These are phyloP conservation scores for Sorex fumeus DNA, from an alignment of 2,113 vertebrate genomes.

Conservation along the genomic window DNA sequence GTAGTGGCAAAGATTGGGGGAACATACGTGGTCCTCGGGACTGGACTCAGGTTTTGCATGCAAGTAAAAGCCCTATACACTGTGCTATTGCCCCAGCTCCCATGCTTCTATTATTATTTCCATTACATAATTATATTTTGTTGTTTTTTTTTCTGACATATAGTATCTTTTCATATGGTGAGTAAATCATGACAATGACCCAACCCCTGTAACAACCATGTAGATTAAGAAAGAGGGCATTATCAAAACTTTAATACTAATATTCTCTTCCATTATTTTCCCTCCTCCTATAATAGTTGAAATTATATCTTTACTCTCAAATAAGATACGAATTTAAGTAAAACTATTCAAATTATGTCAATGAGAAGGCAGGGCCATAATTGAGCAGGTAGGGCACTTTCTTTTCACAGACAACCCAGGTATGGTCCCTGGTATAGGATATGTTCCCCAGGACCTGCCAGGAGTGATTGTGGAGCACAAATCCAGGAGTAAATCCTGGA, in stretches of 20 bases:
- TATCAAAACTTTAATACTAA: not conserved
- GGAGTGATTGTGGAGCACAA: no score
- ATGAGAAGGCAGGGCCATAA: no score
- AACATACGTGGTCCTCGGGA: no score
- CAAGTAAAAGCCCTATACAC: no score
- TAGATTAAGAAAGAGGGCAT: conserved; percentile 2
- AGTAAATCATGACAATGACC: not conserved
- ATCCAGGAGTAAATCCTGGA: no score
- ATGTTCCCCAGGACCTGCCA: no score
- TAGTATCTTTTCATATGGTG: not conserved
- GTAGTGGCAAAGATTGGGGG: no score
- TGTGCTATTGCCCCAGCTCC: no score
- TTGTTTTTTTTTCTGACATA: not conserved
- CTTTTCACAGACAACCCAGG: no score
- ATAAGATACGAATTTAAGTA: not conserved
- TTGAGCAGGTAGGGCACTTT: no score
- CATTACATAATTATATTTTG: conserved; percentile 18
- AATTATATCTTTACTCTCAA: not conserved
- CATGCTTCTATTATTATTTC: conserved; percentile 2
- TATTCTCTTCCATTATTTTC: not conserved
- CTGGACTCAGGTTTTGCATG: no score
- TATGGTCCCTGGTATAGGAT: no score
- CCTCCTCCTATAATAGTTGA: not conserved
- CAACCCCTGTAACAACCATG: not conserved
- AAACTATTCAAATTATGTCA: not conserved